Percentiles rank a stretch among this genome's conserved stretches.
These are phyloP conservation scores for Poecile atricapillus DNA, from an alignment of 2,113 vertebrate genomes.

Conservation along the genomic window DNA sequence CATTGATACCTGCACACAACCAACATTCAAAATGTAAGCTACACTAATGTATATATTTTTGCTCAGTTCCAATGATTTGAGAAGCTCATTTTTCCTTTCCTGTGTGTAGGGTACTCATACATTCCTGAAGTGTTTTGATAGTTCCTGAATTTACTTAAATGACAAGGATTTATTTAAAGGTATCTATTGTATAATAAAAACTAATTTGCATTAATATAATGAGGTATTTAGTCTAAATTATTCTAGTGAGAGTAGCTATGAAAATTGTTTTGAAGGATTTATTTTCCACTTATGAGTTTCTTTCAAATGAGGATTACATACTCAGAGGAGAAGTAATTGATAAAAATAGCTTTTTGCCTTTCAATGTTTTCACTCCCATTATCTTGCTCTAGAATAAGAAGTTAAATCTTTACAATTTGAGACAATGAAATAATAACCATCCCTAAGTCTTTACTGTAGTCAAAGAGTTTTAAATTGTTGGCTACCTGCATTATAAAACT, in stretches of 20 bases:
- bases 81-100: neutral
- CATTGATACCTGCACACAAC: fast-evolving
- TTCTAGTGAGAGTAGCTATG: slow-evolving; percentile 19
- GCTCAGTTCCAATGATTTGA: neutral
- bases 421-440: neutral
- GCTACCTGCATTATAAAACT: neutral
- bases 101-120: neutral
- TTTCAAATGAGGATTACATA: slow-evolving; percentile 50
- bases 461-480: neutral
- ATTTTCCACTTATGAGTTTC: slow-evolving; percentile 30
- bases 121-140: neutral
- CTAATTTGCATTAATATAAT: slow-evolving; percentile 57
- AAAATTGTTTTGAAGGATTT: slow-evolving; percentile 64
- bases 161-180: slow-evolving; percentile 31
- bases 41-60: neutral
- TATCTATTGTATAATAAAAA: slow-evolving; percentile 15
- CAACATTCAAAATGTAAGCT: neutral
- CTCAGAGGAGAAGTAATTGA: slow-evolving; percentile 52
- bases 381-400: slow-evolving; percentile 17
- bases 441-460: neutral
- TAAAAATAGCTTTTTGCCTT: slow-evolving; percentile 38
- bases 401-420: neutral
- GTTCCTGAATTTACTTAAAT: slow-evolving; percentile 11
- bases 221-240: slow-evolving; percentile 41
- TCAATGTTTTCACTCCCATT: neutral